Conservation (phyloP, 2,888 invertebrate species). For the Lydus trimaculatus region DNA sequence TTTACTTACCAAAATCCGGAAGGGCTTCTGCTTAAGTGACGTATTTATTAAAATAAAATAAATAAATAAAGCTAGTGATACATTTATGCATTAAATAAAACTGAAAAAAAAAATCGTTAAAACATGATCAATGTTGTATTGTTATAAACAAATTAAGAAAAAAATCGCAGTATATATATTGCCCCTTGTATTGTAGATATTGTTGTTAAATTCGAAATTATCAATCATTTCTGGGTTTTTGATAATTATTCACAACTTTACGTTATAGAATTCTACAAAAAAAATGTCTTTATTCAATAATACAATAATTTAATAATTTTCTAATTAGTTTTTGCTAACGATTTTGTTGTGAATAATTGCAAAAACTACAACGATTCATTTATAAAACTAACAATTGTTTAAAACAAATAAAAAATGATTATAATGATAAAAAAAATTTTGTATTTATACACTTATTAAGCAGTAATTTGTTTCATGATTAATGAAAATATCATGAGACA, state of each 20-base stretch:
- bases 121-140: slow-evolving; percentile 73
- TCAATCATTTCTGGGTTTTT: slow-evolving; percentile 24
- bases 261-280: slow-evolving; percentile 19
- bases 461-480: slow-evolving; percentile 56
- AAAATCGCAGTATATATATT: slow-evolving; percentile 59
- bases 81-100: slow-evolving; percentile 49
- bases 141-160: slow-evolving; percentile 58
- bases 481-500: slow-evolving; percentile 50
- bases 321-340: background rate
- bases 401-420: background rate
- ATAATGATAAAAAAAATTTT: slow-evolving; percentile 24
- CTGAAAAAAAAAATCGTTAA: slow-evolving; percentile 63
- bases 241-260: background rate
- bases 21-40: slow-evolving; percentile 54
- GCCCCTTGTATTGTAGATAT: slow-evolving; percentile 59
- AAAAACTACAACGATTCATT: slow-evolving; percentile 5
- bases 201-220: slow-evolving; percentile 56
- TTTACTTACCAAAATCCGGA: background rate
- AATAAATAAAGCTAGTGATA: slow-evolving; percentile 56
- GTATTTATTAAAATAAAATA: slow-evolving; percentile 36
- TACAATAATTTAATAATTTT: background rate
- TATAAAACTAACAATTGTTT: background rate
- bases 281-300: background rate
- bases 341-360: background rate
- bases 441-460: slow-evolving; percentile 51